phyloP scores from a whole-genome alignment of 2,113 vertebrate genomes.

The Connochaetes taurinus region DNA sequence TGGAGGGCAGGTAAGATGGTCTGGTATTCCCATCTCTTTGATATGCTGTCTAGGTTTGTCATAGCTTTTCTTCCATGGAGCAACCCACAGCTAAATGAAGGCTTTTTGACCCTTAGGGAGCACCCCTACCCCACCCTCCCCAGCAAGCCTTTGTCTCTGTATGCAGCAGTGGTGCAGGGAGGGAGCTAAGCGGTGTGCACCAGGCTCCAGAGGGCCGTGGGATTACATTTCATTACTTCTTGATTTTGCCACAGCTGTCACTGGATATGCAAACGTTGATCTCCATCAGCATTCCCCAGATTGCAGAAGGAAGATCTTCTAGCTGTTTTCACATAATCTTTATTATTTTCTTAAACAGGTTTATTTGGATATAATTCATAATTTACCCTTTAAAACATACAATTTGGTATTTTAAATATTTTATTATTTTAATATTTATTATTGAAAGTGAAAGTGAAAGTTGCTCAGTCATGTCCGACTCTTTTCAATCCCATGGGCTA shows the following conservation, averaged over 20 bases:
- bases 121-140: not conserved
- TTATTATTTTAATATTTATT: not conserved
- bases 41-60: not conserved
- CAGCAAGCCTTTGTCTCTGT: not conserved
- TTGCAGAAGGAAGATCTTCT: not conserved
- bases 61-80: not conserved
- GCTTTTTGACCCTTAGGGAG: not conserved
- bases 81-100: not conserved
- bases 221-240: not conserved
- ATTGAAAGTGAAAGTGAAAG: not conserved
- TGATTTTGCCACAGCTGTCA: not conserved
- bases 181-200: not conserved
- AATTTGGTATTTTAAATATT: not conserved
- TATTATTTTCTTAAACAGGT: not conserved
- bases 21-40: not conserved
- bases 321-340: not conserved
- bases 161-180: accelerated
- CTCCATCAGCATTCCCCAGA: not conserved
- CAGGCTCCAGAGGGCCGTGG: not conserved
- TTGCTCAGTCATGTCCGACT: not conserved
- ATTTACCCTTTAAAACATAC: not conserved
- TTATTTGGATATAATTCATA: not conserved
- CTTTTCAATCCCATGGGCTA: not conserved
- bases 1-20: not conserved
- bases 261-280: not conserved